A percentile compares a stretch with the other conserved stretches of the same genome.
Evolutionary conservation across 2,797 vertebrate genomes (phyloP).

Genomic region (Diceros bicornis): DNA sequence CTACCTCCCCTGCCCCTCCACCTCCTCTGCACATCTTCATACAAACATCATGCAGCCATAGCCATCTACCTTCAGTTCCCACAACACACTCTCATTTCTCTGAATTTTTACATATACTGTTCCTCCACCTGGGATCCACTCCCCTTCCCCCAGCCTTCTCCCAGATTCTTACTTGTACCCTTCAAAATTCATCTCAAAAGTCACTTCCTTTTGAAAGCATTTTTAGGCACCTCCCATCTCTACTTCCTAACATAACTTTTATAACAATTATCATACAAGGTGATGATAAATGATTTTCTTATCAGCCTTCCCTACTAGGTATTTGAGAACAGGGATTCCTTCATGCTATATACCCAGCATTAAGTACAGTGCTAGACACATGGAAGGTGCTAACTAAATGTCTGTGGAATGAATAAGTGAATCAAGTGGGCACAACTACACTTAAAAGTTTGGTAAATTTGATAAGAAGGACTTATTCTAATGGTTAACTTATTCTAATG

Average conservation of each 20-base stretch:
- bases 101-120: not conserved
- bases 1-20: not conserved
- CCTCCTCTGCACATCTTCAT: not conserved
- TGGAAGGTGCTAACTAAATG: not conserved
- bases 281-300: not conserved
- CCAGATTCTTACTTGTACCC: not conserved
- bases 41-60: not conserved
- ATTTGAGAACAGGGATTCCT: not conserved
- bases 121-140: not conserved
- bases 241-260: not conserved
- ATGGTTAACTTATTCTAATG: not conserved
- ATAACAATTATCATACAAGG: not conserved
- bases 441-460: not conserved
- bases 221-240: not conserved
- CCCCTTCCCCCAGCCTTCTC: not conserved
- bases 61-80: not conserved
- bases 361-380: not conserved
- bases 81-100: not conserved
- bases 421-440: not conserved
- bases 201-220: conserved; percentile 20
- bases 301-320: not conserved
- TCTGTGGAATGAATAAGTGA: not conserved
- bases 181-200: not conserved
- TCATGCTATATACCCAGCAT: not conserved
- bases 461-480: not conserved